These are phyloP conservation scores for Delia radicum DNA, from an alignment of 1,140 invertebrate genomes.

Conservation along the genomic window DNA sequence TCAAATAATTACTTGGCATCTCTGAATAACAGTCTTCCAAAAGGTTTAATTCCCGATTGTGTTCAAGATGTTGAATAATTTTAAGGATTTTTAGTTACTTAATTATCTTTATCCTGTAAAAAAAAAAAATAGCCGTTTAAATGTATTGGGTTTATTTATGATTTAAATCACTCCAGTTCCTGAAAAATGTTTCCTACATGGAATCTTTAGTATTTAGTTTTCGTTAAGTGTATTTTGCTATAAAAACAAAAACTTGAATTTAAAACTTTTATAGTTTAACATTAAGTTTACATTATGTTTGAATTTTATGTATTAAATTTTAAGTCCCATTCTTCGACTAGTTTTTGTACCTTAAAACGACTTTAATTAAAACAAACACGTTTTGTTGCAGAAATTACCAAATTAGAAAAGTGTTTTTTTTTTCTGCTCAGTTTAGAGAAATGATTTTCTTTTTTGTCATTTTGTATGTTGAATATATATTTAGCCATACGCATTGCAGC, in stretches of 20 bases:
- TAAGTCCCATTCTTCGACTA: no score
- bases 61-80: no score
- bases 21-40: no score
- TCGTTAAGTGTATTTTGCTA: background rate
- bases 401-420: background rate
- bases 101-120: no score
- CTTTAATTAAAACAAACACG: constrained; percentile 19
- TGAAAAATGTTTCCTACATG: no score
- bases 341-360: background rate
- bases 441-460: background rate
- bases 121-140: no score
- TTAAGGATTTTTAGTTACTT: no score
- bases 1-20: no score
- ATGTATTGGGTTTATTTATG: no score
- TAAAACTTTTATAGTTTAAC: background rate
- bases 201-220: background rate
- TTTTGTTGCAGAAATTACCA: constrained; percentile 12
- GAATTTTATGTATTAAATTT: background rate
- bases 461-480: background rate
- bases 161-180: background rate
- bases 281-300: background rate
- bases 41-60: no score
- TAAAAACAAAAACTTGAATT: background rate
- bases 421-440: background rate
- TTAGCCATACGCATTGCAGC: background rate